phyloP scores from a whole-genome alignment of 2,797 vertebrate genomes.

The Novumbra hubbsi region DNA sequence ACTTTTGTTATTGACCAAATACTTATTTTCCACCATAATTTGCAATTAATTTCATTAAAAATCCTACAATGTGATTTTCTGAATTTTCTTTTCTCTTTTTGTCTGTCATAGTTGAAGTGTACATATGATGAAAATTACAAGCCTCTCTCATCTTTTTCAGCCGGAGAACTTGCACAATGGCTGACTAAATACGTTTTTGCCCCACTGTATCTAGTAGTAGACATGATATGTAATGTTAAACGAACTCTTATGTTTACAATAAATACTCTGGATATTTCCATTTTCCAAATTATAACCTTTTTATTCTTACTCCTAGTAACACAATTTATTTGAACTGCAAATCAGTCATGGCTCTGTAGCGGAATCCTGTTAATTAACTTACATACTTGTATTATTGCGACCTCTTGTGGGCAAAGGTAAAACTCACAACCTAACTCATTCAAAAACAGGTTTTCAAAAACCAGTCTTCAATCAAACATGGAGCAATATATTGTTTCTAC shows the following conservation, averaged over 20 bases:
- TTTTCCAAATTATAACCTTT: neutral
- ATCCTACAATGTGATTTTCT: no score
- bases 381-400: neutral
- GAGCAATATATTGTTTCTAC: neutral
- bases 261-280: neutral
- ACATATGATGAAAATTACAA: no score
- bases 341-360: neutral
- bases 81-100: no score
- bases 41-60: no score
- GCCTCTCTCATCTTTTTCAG: no score
- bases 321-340: neutral
- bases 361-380: neutral
- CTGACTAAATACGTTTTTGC: no score
- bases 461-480: neutral
- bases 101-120: no score
- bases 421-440: neutral
- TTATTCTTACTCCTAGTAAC: neutral
- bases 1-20: no score
- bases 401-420: conserved; percentile 6
- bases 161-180: no score
- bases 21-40: no score
- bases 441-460: neutral
- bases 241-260: neutral
- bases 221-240: no score
- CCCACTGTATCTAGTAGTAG: no score